Percentiles rank a stretch among this genome's conserved stretches.
These are phyloP conservation scores for Pemphigus obesinymphae DNA, from an alignment of 1,140 invertebrate genomes.

Conservation along the genomic window DNA sequence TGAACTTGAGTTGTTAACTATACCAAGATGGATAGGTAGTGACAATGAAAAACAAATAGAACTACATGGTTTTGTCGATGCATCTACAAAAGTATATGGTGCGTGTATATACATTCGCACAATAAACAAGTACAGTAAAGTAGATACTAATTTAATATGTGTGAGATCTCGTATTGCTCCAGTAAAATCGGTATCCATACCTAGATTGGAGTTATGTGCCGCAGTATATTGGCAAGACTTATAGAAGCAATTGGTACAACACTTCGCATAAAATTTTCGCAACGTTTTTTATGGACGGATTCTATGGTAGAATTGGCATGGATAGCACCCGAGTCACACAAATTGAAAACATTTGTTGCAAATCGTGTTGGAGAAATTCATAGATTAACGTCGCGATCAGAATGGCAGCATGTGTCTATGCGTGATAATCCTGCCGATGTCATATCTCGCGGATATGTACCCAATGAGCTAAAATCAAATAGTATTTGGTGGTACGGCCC, in stretches of 20 bases:
- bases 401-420: background rate
- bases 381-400: background rate
- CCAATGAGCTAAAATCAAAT: conserved; percentile 28
- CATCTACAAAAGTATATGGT: conserved; percentile 40
- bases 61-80: conserved; percentile 49
- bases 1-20: conserved; percentile 25
- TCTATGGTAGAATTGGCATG: conserved; percentile 8
- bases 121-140: background rate
- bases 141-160: conserved; percentile 37
- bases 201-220: too few species aligned
- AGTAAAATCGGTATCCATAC: conserved; percentile 49
- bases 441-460: background rate
- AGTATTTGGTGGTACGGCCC: conserved; percentile 45
- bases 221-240: too few species aligned
- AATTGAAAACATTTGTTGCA: conserved; percentile 34
- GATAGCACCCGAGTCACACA: background rate
- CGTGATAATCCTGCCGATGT: conserved; percentile 20
- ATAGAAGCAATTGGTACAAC: too few species aligned
- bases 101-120: conserved; percentile 45
- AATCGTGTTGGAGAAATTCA: conserved; percentile 30
- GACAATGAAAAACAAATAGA: conserved; percentile 1
- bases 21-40: conserved; percentile 27
- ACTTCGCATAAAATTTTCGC: conserved; percentile 47
- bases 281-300: conserved; percentile 28
- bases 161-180: conserved; percentile 44